Evolutionary conservation across 1,140 invertebrate species (phyloP).

Genomic region (Drosophila nasuta): DNA sequence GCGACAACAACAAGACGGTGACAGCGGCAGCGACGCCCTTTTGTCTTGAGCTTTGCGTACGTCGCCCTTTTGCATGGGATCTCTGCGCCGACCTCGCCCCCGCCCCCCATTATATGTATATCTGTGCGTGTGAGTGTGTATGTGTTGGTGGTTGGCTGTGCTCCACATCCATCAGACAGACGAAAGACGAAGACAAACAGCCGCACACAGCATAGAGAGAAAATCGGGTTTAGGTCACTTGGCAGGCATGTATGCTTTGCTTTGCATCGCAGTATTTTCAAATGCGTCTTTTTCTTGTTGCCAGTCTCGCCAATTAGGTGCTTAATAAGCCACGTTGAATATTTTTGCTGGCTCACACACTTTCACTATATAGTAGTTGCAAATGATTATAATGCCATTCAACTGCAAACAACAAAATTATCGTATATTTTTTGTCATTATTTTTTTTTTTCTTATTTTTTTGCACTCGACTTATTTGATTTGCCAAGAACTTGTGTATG

Average conservation of each 20-base stretch:
- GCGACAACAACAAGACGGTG: slow-evolving; percentile 13
- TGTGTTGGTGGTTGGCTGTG: slow-evolving; percentile 41
- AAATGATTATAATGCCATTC: slow-evolving; percentile 40
- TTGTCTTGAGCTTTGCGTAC: slow-evolving; percentile 63
- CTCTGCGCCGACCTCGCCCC: slow-evolving; percentile 1
- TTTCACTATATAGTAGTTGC: slow-evolving; percentile 50
- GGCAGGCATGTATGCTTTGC: slow-evolving; percentile 27
- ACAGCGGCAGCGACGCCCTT: slow-evolving; percentile 69
- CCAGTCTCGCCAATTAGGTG: slow-evolving; percentile 59
- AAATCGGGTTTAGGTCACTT: slow-evolving; percentile 59
- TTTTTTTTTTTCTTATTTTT: slow-evolving; percentile 24
- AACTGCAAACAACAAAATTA: slow-evolving; percentile 29
- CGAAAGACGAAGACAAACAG: slow-evolving; percentile 49
- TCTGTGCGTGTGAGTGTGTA: slow-evolving; percentile 11
- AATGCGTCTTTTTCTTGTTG: slow-evolving; percentile 54
- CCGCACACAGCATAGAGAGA: slow-evolving; percentile 41
- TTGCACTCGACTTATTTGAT: slow-evolving; percentile 47
- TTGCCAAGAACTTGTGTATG: slow-evolving; percentile 71
- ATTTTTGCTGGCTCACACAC: slow-evolving; percentile 39
- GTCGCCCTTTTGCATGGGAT: slow-evolving; percentile 50
- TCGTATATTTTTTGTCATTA: slow-evolving; percentile 22
- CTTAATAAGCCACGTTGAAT: slow-evolving; percentile 60
- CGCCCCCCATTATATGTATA: slow-evolving; percentile 1
- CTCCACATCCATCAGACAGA: slow-evolving; percentile 46
- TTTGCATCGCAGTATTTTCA: slow-evolving; percentile 29